A percentile compares a stretch with the other conserved stretches of the same genome.
Evolutionary conservation across 2,888 invertebrate genomes (phyloP).

Genomic region (Serrognathus titanus): DNA sequence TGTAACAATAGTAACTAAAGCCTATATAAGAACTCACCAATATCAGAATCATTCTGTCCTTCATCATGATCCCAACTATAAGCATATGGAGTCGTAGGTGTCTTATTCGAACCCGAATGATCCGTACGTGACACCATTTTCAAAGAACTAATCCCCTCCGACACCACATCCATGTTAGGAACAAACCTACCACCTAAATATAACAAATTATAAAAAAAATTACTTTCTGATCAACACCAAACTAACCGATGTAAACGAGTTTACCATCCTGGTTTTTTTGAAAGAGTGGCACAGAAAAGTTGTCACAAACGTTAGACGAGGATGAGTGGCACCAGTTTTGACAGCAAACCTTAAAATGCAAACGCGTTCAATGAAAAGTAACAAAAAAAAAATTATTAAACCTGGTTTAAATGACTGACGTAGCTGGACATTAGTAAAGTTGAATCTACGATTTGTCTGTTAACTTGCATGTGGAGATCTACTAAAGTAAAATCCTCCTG

Average conservation of each 20-base stretch:
- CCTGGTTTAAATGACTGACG: conserved; percentile 86
- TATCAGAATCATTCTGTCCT: conserved; percentile 13
- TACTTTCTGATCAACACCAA: not conserved
- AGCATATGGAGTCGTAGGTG: conserved; percentile 59
- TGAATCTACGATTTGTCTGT: conserved; percentile 84
- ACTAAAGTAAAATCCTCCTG: conserved; percentile 90
- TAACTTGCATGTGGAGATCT: conserved; percentile 90
- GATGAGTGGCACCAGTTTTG: conserved; percentile 66
- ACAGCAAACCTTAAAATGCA: conserved; percentile 52
- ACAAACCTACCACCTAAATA: conserved; percentile 59
- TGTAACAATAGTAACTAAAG: too few species aligned
- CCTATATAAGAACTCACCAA: too few species aligned
- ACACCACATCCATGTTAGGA: conserved; percentile 65
- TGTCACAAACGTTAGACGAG: conserved; percentile 68
- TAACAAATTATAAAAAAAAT: conserved; percentile 3
- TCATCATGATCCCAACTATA: conserved; percentile 58
- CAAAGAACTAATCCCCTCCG: conserved; percentile 65
- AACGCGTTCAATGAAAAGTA: not conserved
- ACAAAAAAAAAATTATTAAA: conserved; percentile 37
- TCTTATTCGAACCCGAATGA: conserved; percentile 43
- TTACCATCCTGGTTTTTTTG: conserved; percentile 71
- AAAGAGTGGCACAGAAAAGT: conserved; percentile 77
- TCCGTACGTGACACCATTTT: conserved; percentile 57
- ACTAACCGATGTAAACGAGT: conserved; percentile 69
- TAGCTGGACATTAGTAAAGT: conserved; percentile 94